Percentiles rank a stretch among this genome's conserved stretches.
These are phyloP conservation scores for Caerostris darwini DNA, from an alignment of 1,140 invertebrate genomes.

Conservation along the genomic window DNA sequence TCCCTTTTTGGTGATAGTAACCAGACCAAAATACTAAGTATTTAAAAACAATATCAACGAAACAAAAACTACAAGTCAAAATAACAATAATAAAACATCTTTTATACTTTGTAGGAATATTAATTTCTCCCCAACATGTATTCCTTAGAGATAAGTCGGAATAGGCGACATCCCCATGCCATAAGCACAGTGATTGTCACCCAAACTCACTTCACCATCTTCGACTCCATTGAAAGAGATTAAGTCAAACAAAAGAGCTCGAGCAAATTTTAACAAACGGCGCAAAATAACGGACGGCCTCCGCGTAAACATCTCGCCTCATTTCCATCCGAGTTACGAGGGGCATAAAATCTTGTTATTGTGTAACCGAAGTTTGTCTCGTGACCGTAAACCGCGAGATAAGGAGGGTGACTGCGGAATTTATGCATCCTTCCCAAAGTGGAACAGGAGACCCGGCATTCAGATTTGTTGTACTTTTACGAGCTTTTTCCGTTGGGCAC, in stretches of 20 bases:
- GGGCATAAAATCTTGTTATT: conserved; percentile 63
- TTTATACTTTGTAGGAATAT: too few species aligned
- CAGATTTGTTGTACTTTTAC: conserved; percentile 32
- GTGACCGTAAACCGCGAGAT: conserved; percentile 51
- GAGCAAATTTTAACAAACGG: conserved; percentile 26
- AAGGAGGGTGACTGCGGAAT: conserved; percentile 9
- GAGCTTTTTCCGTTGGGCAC: background rate
- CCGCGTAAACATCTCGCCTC: background rate
- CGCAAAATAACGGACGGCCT: background rate
- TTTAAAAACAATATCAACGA: too few species aligned
- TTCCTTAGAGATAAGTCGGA: too few species aligned
- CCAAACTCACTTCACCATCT: background rate
- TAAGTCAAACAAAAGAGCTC: background rate
- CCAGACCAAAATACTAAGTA: too few species aligned
- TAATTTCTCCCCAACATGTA: too few species aligned
- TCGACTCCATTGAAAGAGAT: background rate
- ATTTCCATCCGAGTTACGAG: conserved; percentile 60
- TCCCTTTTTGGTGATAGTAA: too few species aligned
- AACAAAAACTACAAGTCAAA: too few species aligned
- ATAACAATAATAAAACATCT: too few species aligned
- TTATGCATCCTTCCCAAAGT: conserved; percentile 47
- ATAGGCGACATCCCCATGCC: too few species aligned
- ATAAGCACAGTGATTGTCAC: too few species aligned
- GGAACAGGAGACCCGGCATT: conserved; percentile 7
- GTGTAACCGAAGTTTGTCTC: conserved; percentile 68